Evolutionary conservation across 2,888 invertebrate species (phyloP).

Genomic region (Melikaiella ostensackeni): DNA sequence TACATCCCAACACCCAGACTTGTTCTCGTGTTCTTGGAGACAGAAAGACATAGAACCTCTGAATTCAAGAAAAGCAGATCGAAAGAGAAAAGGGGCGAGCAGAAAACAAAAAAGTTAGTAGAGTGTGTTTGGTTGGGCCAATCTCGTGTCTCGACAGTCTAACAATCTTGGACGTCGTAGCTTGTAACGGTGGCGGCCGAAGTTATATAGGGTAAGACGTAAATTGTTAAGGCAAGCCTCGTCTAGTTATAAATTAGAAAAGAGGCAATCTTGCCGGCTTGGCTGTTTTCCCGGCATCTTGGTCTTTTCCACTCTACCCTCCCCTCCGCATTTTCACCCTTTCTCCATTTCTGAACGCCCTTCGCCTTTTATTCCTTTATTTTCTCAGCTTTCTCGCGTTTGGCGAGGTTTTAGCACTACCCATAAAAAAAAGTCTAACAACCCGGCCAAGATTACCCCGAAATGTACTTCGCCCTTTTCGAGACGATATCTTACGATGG

Average conservation of each 20-base stretch:
- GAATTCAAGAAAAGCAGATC: slow-evolving; percentile 49
- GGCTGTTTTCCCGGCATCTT: slow-evolving; percentile 60
- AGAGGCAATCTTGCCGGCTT: slow-evolving; percentile 73
- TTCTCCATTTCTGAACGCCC: slow-evolving; percentile 38
- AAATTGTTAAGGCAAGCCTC: slow-evolving; percentile 75
- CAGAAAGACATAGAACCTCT: slow-evolving; percentile 46
- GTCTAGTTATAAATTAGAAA: slow-evolving; percentile 76
- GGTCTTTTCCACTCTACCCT: slow-evolving; percentile 47
- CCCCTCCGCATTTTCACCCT: slow-evolving; percentile 31
- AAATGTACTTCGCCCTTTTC: slow-evolving; percentile 55
- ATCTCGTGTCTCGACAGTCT: slow-evolving; percentile 67
- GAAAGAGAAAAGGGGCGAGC: slow-evolving; percentile 44
- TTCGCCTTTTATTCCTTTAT: slow-evolving; percentile 29
- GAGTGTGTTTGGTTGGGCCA: slow-evolving; percentile 56
- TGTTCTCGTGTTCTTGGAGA: slow-evolving; percentile 40
- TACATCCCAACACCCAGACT: not conserved
- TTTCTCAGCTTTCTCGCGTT: slow-evolving; percentile 33
- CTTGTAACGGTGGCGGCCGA: slow-evolving; percentile 59
- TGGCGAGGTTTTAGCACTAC: slow-evolving; percentile 57
- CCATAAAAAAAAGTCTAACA: slow-evolving; percentile 63
- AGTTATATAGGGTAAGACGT: slow-evolving; percentile 67
- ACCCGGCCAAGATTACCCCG: slow-evolving; percentile 59
- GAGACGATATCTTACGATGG: slow-evolving; percentile 48
- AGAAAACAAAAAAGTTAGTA: slow-evolving; percentile 50
- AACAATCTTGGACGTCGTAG: slow-evolving; percentile 64